These are phyloP conservation scores for Steromphala cineraria DNA, from an alignment of 2,888 invertebrate genomes.

Conservation along the genomic window DNA sequence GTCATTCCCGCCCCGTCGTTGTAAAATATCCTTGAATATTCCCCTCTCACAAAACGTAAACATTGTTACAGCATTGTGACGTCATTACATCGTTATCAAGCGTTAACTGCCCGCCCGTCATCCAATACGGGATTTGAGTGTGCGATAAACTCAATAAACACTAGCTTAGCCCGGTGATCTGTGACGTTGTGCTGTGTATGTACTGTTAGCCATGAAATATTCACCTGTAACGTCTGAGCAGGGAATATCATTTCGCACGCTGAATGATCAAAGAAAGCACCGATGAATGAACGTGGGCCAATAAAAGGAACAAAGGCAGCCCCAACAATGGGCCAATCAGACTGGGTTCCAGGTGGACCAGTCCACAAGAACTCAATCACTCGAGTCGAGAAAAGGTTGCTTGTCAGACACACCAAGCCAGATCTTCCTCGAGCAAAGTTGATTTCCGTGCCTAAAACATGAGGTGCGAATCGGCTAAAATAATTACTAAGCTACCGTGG, in stretches of 20 bases:
- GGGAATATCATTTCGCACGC: constrained; percentile 5
- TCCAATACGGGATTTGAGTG: too few relatives aligned
- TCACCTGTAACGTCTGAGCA: neutral
- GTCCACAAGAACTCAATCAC: neutral
- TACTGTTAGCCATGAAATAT: constrained; percentile 8
- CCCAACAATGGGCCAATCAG: constrained; percentile 4
- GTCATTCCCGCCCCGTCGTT: too few relatives aligned
- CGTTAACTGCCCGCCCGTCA: too few relatives aligned
- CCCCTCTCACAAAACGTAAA: neutral
- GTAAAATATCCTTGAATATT: too few relatives aligned
- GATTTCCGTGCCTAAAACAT: too few relatives aligned
- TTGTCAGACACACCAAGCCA: neutral
- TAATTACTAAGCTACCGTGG: too few relatives aligned
- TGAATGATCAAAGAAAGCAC: neutral
- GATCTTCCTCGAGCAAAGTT: too few relatives aligned
- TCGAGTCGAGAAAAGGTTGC: neutral
- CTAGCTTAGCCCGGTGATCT: neutral
- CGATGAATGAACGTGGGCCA: constrained; percentile 1
- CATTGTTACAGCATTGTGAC: constrained; percentile 3
- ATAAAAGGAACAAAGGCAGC: constrained; percentile 1
- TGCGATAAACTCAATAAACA: too few relatives aligned
- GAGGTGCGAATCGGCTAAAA: too few relatives aligned
- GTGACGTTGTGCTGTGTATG: neutral
- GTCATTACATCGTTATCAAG: neutral
- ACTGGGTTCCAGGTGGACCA: neutral